Conservation (phyloP, 37 sponge, comb jelly and placozoan species). For the Haliclona indistincta region DNA sequence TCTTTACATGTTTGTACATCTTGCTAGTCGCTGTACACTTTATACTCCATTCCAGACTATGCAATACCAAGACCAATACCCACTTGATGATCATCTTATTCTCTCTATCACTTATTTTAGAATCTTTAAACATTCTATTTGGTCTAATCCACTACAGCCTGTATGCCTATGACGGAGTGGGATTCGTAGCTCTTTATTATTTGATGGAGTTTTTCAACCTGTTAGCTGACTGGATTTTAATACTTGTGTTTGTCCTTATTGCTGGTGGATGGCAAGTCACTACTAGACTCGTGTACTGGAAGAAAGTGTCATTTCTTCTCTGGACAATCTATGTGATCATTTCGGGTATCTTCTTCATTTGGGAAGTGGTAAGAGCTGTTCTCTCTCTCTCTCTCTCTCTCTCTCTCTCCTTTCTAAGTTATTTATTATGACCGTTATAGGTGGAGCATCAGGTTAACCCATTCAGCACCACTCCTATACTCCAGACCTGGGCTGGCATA, state of each 20-base stretch:
- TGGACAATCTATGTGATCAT: conserved; percentile 51
- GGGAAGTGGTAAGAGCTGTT: conserved; percentile 42
- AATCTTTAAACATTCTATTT: conserved; percentile 3
- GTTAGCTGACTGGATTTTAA: conserved; percentile 61
- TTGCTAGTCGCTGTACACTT: conserved; percentile 38
- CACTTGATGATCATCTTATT: conserved; percentile 44
- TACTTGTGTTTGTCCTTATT: conserved; percentile 63
- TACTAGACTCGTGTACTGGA: conserved; percentile 30
- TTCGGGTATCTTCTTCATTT: conserved; percentile 34
- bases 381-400: not conserved
- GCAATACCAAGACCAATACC: not conserved
- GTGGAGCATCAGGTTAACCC: conserved; percentile 39
- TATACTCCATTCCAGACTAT: conserved; percentile 14
- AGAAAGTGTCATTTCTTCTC: conserved; percentile 22
- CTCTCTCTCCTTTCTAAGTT: not conserved
- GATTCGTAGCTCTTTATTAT: conserved; percentile 17
- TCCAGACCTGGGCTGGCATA: conserved; percentile 61
- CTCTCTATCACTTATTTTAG: conserved; percentile 35
- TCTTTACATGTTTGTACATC: conserved; percentile 39
- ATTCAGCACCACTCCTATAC: not conserved
- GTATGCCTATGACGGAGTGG: conserved; percentile 57
- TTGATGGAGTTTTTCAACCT: conserved; percentile 38
- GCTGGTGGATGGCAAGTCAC: conserved; percentile 75
- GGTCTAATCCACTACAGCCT: conserved; percentile 45
- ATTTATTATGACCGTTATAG: conserved; percentile 1